A percentile compares a stretch with the other conserved stretches of the same genome.
Conservation (phyloP, 2,797 vertebrate genomes). For the Rhinatrema bivittatum region DNA sequence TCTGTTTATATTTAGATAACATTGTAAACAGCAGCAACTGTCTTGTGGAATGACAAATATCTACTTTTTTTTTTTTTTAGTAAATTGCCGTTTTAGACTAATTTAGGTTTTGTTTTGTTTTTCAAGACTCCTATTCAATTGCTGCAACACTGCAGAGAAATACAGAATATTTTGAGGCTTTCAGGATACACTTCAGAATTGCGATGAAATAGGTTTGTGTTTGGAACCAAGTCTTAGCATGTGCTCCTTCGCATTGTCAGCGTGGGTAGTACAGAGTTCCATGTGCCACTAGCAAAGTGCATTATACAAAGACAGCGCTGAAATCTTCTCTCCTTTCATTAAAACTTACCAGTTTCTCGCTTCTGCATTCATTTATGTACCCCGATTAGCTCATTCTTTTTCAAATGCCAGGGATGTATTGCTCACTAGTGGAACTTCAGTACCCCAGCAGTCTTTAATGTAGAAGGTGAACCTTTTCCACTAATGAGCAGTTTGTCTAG, state of each 20-base stretch:
- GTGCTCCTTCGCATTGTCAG: not conserved
- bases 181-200: too few species aligned
- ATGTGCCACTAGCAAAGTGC: not conserved
- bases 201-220: not conserved
- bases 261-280: not conserved
- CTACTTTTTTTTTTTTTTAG: too few species aligned
- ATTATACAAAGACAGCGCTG: not conserved
- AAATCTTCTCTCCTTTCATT: slow-evolving; percentile 8
- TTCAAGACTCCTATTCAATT: too few species aligned
- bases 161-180: too few species aligned
- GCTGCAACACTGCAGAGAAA: too few species aligned
- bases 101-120: too few species aligned
- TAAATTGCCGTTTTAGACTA: too few species aligned
- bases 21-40: too few species aligned
- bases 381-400: slow-evolving; percentile 49
- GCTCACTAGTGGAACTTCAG: slow-evolving; percentile 62
- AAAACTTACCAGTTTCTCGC: slow-evolving; percentile 39
- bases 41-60: too few species aligned
- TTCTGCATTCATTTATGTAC: slow-evolving; percentile 55
- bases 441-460: slow-evolving; percentile 66
- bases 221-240: not conserved
- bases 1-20: too few species aligned
- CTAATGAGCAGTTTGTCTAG: slow-evolving; percentile 75
- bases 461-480: slow-evolving; percentile 69
- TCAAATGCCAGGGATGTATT: slow-evolving; percentile 65